Conservation (phyloP, 2,888 invertebrate species). For the Frankliniella fusca region DNA sequence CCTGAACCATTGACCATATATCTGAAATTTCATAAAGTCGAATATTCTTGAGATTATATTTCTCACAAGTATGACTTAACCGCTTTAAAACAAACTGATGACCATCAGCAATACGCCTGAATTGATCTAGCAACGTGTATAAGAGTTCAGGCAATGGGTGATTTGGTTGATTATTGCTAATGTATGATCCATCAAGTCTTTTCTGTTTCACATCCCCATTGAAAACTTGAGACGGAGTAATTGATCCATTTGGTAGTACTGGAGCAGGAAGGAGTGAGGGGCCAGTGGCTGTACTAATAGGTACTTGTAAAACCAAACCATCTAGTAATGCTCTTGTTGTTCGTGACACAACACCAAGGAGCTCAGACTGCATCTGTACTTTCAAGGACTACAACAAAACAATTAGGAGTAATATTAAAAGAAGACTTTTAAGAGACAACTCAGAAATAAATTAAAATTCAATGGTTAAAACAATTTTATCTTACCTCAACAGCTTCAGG, state of each 20-base stretch:
- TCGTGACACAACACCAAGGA: conserved; percentile 71
- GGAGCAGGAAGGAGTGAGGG: background rate
- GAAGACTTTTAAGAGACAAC: background rate
- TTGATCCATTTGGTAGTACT: conserved; percentile 35
- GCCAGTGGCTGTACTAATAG: conserved; percentile 43
- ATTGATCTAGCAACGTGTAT: conserved; percentile 74
- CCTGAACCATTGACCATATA: conserved; percentile 87
- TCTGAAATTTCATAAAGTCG: conserved; percentile 67
- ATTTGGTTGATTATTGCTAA: conserved; percentile 42
- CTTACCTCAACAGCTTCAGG: conserved; percentile 78
- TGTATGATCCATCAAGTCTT: conserved; percentile 41
- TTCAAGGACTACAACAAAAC: conserved; percentile 62
- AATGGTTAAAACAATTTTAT: background rate
- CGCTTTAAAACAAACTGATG: conserved; percentile 64
- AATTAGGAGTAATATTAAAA: background rate
- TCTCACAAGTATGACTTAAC: conserved; percentile 59
- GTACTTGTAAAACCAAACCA: conserved; percentile 47
- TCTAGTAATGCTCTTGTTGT: conserved; percentile 66
- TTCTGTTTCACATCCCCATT: conserved; percentile 38
- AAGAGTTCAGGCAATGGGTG: conserved; percentile 59
- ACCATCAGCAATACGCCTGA: conserved; percentile 73
- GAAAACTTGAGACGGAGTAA: conserved; percentile 38
- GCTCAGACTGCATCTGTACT: conserved; percentile 75
- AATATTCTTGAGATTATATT: conserved; percentile 53
- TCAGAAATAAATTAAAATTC: conserved; percentile 23